A percentile compares a stretch with the other conserved stretches of the same genome.
These are phyloP conservation scores for Myzus persicae DNA, from an alignment of 1,140 invertebrate genomes.

Conservation along the genomic window DNA sequence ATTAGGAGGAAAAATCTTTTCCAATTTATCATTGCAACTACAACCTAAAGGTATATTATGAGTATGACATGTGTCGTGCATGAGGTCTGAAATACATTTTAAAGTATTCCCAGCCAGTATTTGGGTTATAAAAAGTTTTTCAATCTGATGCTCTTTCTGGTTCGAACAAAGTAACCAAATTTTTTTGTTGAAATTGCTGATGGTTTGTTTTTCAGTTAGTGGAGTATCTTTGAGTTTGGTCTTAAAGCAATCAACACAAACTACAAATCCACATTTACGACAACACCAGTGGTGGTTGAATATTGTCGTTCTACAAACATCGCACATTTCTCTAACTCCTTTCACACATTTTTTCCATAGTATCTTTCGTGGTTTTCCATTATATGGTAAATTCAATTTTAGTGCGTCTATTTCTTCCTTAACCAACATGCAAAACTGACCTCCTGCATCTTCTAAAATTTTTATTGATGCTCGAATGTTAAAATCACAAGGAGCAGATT, in stretches of 20 bases:
- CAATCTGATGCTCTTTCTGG: slow-evolving; percentile 79
- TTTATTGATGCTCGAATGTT: slow-evolving; percentile 90
- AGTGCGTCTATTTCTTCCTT: slow-evolving; percentile 89
- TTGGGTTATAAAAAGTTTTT: slow-evolving; percentile 91
- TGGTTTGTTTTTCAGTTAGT: background rate
- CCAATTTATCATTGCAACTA: slow-evolving; percentile 68
- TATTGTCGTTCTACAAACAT: slow-evolving; percentile 96
- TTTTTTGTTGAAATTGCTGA: slow-evolving; percentile 67
- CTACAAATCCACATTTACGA: slow-evolving; percentile 95
- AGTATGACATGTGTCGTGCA: slow-evolving; percentile 80
- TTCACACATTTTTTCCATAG: slow-evolving; percentile 96
- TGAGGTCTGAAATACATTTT: slow-evolving; percentile 74
- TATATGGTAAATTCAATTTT: slow-evolving; percentile 21
- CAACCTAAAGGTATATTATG: slow-evolving; percentile 86
- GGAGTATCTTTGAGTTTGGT: background rate
- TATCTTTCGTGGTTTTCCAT: slow-evolving; percentile 67
- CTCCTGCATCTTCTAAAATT: slow-evolving; percentile 87
- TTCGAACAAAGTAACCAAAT: slow-evolving; percentile 91
- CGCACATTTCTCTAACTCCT: slow-evolving; percentile 96
- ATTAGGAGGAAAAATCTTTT: background rate
- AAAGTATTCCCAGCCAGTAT: slow-evolving; percentile 91
- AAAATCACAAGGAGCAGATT: slow-evolving; percentile 74
- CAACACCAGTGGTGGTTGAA: slow-evolving; percentile 99
- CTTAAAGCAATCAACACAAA: slow-evolving; percentile 95
- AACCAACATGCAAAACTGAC: slow-evolving; percentile 95